Base-by-base conservation (phyloP, 2,113 vertebrate species). In the Hepsetus odoe region DNA sequence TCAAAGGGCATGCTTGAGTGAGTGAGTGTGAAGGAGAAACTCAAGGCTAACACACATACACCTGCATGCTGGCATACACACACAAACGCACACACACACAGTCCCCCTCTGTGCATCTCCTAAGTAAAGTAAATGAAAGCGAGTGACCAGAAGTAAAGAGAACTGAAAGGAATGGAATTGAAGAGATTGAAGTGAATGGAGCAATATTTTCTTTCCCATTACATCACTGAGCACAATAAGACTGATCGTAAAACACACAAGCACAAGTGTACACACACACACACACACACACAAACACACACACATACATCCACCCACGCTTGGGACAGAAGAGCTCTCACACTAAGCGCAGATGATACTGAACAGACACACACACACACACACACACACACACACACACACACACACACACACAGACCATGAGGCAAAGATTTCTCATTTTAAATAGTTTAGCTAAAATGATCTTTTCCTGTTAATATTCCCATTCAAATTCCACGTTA, bases 251-350 rank as follows among this genome's bases (percentile, higher is more conserved):
- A 44, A 44, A 94, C 93, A 95, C n/a, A n/a, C n/a, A n/a, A n/a
- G n/a, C 94, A 94, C 38, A 46, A 12, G 14, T 13, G 90, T 93
- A 92, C 90, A 88, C 61, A 35, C 5, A 64, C 38, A 5, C 61
- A 64, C 26, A 13, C 30, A 62, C 30, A 87, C 89, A 20, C 92
- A 93, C 91, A 90, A n/a, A n/a, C n/a, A n/a, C n/a, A n/a, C n/a
- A n/a, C n/a, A 38, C 9, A 9, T 38, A 38, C 56, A 59, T 59
- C 24, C 56, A 59, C n/a, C 55, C 55, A 56, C 55, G 87, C 89
- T 94, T 87, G 87, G 92, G 92, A 93, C 91, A 90, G 92, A 92
- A 90, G 91, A 85, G 92, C 91, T 49, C 46, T 49, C 18, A 49
- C 46, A 49, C 46, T 3, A 18, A 49, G 46, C 46, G 12, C 46